Evolutionary conservation across 2,113 vertebrate genomes (phyloP), one percentile per base, ranked within the genome.

Genomic region (Herpetotheres cachinnans): DNA sequence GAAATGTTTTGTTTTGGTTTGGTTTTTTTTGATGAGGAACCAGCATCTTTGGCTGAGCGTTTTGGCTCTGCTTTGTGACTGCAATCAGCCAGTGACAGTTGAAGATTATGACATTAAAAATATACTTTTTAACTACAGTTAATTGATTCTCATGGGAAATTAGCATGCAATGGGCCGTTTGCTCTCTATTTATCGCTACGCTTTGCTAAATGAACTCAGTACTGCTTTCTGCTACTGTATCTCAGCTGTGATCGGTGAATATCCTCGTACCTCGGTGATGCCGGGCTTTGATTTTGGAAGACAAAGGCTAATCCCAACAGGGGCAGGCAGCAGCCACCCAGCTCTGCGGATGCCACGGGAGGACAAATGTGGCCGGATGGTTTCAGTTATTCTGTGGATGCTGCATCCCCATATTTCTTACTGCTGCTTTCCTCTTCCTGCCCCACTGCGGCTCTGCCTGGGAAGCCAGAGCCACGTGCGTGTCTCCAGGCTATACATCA

Each of bases 181-280:
- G 16, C 61, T 78, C 56, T 81, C 32, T 78, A 19, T 91, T 77
- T 89, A 47, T 55, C 87, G 9, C 65, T 55, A 21, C 6, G 1
- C 63, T 83, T 46, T 46, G 44, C 72, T 92, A 42, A n/a, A 20
- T 0, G 3, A 84, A 27, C 25, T 40, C 27, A 44, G 66, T 34
- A 16, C 40, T 72, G 79, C 61, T 91, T 52, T 22, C 73, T 73
- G 36, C 26, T 72, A 8, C 69, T 18, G 5, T 5, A 29, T 67
- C 69, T 76, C 49, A 25, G 6, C 44, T 16, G 30, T 8, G 42
- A 54, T 16, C 2, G 4, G 24, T 20, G 67, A 73, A 24, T 42
- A 52, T 76, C 61, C 66, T 69, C 0, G 0, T 13, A 32, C 55
- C 34, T 47, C 0, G 0, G 7, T 7, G 56, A 13, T 52, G 55